Percentiles rank a stretch among this genome's conserved stretches.
phyloP scores from a whole-genome alignment of 2,113 vertebrate species.

The Peromyscus californicus region DNA sequence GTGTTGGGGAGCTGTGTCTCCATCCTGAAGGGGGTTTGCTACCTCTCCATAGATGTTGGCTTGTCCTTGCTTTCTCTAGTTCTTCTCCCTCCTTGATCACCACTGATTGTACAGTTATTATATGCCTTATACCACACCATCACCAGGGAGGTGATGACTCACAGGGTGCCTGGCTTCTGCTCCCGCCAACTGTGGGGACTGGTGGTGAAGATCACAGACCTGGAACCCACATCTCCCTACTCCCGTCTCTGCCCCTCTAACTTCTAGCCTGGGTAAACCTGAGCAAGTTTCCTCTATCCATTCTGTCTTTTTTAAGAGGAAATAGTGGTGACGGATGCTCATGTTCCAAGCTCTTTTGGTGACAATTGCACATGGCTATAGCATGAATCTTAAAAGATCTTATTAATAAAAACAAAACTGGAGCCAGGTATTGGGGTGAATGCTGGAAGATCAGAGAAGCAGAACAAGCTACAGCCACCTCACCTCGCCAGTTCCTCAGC shows the following conservation, averaged over 20 bases:
- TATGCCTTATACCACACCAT: fast-evolving
- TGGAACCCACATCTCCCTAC: neutral
- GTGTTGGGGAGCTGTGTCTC: neutral
- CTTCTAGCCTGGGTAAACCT: too few species aligned
- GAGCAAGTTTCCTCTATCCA: fast-evolving
- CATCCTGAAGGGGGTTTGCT: neutral
- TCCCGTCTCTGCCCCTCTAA: neutral
- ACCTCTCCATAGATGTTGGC: neutral
- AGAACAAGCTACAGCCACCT: too few species aligned
- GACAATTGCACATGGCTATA: fast-evolving
- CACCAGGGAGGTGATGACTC: fast-evolving
- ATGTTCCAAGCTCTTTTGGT: neutral
- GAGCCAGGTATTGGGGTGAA: too few species aligned
- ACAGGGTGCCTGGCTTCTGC: neutral
- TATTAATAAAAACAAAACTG: too few species aligned
- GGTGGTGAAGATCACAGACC: neutral
- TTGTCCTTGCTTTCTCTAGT: fast-evolving
- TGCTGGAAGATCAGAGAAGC: too few species aligned
- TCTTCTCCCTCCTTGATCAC: neutral
- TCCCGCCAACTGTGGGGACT: fast-evolving
- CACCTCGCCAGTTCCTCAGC: too few species aligned
- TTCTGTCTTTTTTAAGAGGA: neutral
- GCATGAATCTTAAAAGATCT: too few species aligned
- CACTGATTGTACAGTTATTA: fast-evolving
- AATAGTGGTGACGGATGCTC: fast-evolving